These are phyloP conservation scores for Galemys pyrenaicus DNA, from an alignment of 2,113 vertebrate genomes.

Conservation along the genomic window DNA sequence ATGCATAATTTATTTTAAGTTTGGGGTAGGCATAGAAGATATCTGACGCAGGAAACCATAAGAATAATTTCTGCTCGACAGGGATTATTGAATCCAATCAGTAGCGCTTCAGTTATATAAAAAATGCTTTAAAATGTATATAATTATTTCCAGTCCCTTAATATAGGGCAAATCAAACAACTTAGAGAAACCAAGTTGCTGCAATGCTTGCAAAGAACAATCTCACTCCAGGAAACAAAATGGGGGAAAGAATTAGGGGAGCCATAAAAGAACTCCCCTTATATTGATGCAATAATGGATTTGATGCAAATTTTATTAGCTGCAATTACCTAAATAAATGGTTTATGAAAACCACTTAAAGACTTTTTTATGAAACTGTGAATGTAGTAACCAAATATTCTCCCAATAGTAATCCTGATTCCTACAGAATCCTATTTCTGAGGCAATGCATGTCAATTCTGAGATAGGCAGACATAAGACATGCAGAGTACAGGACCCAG, in stretches of 20 bases:
- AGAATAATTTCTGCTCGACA: neutral
- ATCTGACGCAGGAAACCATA: neutral
- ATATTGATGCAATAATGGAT: neutral
- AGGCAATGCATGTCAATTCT: neutral
- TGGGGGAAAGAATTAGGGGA: neutral
- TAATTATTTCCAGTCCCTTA: neutral
- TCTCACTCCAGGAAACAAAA: neutral
- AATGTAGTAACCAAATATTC: conserved; percentile 9
- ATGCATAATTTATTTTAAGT: neutral
- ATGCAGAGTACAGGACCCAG: neutral
- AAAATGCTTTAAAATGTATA: neutral
- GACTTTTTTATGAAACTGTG: neutral
- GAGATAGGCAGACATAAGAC: neutral
- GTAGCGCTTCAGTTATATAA: neutral
- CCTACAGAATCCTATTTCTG: neutral
- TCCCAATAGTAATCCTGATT: neutral
- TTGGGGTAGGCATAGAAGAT: neutral
- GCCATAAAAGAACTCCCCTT: neutral
- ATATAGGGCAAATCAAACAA: neutral
- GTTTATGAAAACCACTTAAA: conserved; percentile 45
- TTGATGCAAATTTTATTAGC: neutral
- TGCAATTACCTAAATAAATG: conserved; percentile 21
- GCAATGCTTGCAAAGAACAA: neutral
- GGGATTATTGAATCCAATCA: neutral
- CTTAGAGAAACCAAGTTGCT: neutral